Conservation (phyloP, 2,888 invertebrate species). For the Bimastos eiseni region DNA sequence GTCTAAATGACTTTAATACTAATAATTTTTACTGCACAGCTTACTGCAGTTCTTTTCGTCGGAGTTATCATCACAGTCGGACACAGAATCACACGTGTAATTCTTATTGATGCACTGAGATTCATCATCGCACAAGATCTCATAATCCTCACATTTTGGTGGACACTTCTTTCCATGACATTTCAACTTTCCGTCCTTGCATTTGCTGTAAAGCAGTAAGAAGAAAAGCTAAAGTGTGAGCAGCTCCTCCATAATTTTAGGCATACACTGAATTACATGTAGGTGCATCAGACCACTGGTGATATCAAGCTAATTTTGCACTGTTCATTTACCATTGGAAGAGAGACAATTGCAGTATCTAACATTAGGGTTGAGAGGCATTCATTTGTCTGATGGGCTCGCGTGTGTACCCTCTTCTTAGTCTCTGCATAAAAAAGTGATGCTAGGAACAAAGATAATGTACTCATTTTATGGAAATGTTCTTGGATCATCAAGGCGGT, state of each 20-base stretch:
- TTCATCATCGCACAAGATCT: slow-evolving; percentile 34
- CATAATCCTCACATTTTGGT: slow-evolving; percentile 25
- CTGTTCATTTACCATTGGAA: no score
- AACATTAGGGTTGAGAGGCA: no score
- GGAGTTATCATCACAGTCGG: slow-evolving; percentile 36
- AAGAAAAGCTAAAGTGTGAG: not conserved
- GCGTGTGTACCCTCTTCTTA: no score
- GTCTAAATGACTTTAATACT: not conserved
- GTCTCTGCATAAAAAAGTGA: no score
- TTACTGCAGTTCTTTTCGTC: slow-evolving; percentile 38
- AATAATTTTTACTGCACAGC: not conserved
- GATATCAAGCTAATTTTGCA: no score
- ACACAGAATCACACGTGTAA: slow-evolving; percentile 35
- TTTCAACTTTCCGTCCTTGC: slow-evolving; percentile 36
- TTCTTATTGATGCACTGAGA: slow-evolving; percentile 32
- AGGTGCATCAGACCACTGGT: no score
- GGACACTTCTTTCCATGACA: slow-evolving; percentile 34
- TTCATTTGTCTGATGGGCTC: no score
- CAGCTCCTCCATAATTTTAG: no score
- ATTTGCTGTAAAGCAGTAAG: not conserved
- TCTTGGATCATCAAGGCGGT: no score
- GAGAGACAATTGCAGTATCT: no score
- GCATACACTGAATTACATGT: not conserved
- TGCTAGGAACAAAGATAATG: no score
- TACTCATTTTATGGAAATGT: no score